Percentiles rank a stretch among this genome's conserved stretches.
Conservation (phyloP, 2,888 invertebrate genomes). For the Hydrotaea diabolus region DNA sequence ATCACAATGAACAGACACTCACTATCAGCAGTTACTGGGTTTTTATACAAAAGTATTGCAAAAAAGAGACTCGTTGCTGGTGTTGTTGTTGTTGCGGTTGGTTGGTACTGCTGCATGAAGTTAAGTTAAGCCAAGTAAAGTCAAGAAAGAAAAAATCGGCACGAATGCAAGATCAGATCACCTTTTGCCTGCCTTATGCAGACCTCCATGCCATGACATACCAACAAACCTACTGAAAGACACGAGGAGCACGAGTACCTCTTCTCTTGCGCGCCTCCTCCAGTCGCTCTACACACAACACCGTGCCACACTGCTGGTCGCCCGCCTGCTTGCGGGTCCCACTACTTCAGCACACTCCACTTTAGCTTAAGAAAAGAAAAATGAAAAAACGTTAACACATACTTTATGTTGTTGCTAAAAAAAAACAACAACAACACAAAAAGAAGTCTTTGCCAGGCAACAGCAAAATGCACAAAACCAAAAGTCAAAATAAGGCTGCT, state of each 20-base stretch:
- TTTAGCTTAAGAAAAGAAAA: neutral
- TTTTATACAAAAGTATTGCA: constrained; percentile 14
- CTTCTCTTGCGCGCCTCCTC: constrained; percentile 51
- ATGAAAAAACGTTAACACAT: constrained; percentile 30
- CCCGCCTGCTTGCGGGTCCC: constrained; percentile 31
- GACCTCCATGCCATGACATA: constrained; percentile 66
- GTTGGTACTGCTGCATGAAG: constrained; percentile 36
- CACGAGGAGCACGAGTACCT: constrained; percentile 62
- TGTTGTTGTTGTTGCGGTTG: neutral
- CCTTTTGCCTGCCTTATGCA: constrained; percentile 67
- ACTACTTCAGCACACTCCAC: constrained; percentile 32
- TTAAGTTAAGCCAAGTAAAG: constrained; percentile 37
- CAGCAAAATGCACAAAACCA: constrained; percentile 11
- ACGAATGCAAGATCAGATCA: constrained; percentile 68
- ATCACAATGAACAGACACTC: neutral
- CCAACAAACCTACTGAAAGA: constrained; percentile 62
- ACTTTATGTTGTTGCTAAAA: constrained; percentile 49
- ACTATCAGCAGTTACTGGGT: neutral
- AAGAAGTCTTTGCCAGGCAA: constrained; percentile 42
- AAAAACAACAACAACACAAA: no score
- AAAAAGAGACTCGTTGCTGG: constrained; percentile 24
- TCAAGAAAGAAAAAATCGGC: constrained; percentile 50
- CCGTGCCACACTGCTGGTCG: constrained; percentile 6
- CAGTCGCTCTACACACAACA: no score
- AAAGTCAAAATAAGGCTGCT: constrained; percentile 61